Evolutionary conservation across 2,888 invertebrate genomes (phyloP), one percentile per base, ranked within the genome.

Genomic region (Yponomeuta cagnagella): DNA sequence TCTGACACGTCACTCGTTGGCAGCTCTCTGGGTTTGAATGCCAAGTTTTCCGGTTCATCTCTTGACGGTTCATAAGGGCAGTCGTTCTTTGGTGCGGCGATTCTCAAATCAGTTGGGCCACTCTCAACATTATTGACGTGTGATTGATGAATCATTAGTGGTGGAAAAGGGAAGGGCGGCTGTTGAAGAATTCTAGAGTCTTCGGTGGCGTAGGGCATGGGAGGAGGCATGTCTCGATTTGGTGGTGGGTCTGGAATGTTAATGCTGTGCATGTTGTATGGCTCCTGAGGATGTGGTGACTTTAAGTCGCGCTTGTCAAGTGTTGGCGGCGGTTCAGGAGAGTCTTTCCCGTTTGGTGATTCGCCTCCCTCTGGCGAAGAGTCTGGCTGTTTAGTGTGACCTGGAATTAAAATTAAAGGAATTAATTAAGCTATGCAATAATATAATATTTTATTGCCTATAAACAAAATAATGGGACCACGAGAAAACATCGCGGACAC

Each of bases 301-400:
- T 87, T 87, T 1, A 87, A 74, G 37, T 88, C 89, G 52, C 83
- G 79, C 69, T 81, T 85, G n/a, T 91, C 89, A 63, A 82, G 71
- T 0, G 74, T n/a, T 0, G 78, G 77, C 0, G 78, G 77, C 4
- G 88, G 88, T 71, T 90, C 92, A 1, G 90, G 88, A 0, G 90
- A 88, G 10, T 87, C 88, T 75, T 90, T 90, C 5, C 85, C 89
- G 3, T 83, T 83, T 33, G 90, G 88, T 0, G 92, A 92, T 63
- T 89, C 88, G 0, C 86, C 81, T 0, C 85, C 86, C 75, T 90
- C 89, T 10, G 92, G 90, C 8, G 92, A 90, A 2, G 91, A 90
- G 71, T 90, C 90, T 5, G 88, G 85, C 31, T 88, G 90, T 76
- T 92, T 92, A 0, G 85, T 79, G 70, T 92, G 92, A 72, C 89